Evolutionary conservation across 1,140 invertebrate species (phyloP), one percentile per base, ranked within the genome.

Genomic region (Drosophila malerkotliana): DNA sequence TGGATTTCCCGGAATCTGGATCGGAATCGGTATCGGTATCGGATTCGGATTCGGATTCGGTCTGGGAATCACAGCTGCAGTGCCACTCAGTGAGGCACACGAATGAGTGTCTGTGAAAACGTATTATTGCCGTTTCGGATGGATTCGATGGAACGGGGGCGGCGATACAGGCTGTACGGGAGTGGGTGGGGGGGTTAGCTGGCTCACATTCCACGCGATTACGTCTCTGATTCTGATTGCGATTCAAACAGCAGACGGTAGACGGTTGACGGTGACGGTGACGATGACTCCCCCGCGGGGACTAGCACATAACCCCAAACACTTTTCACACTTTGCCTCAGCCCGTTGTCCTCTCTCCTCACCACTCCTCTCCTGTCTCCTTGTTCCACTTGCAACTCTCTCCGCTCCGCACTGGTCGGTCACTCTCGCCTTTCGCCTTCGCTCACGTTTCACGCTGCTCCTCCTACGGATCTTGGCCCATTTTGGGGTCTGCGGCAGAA

Each of bases 261-360:
- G n/a, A 44, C 14, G 39, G 39, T 6, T 5, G 26, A 26, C 26
- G 26, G 26, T 15, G 39, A 18, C 15, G n/a, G 41, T 44, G 41
- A 47, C 15, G 44, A 47, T 10, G 44, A 62, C 51, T 61, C 60
- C 60, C 62, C 24, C 34, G 34, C 39, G 28, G 30, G 53, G 37
- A 59, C 69, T 58, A 62, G 64, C 76, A 87, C 82, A 87, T 87
- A 87, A 87, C 82, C 63, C 63, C 82, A 87, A 85, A 84, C 78
- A 81, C 67, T 80, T 87, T 79, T 81, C 64, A 45, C 68, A 74
- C 62, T 69, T 62, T 58, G 47, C 32, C 71, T 61, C 69, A 48
- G 26, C 14, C 26, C 28, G 15, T 30, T 47, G 28, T 21, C 12
- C 56, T 26, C 39, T 59, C 54, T 44, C 18, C 62, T 18, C 41